These are phyloP conservation scores for Probaryconus sp. DNA, from an alignment of 1,140 invertebrate species.

Conservation along the genomic window DNA sequence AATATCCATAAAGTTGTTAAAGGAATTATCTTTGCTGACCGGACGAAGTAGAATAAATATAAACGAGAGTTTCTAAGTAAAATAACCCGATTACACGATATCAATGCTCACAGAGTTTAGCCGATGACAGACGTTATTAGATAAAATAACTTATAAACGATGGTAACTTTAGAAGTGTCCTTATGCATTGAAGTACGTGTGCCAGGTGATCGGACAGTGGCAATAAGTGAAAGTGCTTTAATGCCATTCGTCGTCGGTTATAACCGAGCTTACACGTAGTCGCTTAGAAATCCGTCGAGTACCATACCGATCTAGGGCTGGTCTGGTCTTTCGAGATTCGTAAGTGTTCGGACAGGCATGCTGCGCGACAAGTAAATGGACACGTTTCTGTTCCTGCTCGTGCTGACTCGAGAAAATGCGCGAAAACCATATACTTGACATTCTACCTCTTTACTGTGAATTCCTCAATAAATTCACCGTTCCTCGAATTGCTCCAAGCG, in stretches of 20 bases:
- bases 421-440: constrained; percentile 6
- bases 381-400: constrained; percentile 57
- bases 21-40: too few relatives aligned
- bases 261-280: constrained; percentile 47
- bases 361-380: constrained; percentile 30
- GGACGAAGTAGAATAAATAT: too few relatives aligned
- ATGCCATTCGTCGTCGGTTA: constrained; percentile 40
- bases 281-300: constrained; percentile 63
- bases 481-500: too few relatives aligned
- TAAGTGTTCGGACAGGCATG: constrained; percentile 7
- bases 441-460: constrained; percentile 11
- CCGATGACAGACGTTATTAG: constrained; percentile 6
- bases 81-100: constrained; percentile 15
- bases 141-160: constrained; percentile 37
- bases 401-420: constrained; percentile 17
- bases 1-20: neutral
- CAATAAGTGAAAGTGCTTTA: constrained; percentile 69
- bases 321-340: constrained; percentile 54
- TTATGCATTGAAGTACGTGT: constrained; percentile 55
- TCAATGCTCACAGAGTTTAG: neutral
- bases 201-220: constrained; percentile 65
- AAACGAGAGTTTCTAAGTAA: too few relatives aligned
- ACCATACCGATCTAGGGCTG: constrained; percentile 57
- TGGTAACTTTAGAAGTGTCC: constrained; percentile 45
- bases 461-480: neutral